Evolutionary conservation across 2,888 invertebrate genomes (phyloP).

Genomic region (Standfussiana lucernea): DNA sequence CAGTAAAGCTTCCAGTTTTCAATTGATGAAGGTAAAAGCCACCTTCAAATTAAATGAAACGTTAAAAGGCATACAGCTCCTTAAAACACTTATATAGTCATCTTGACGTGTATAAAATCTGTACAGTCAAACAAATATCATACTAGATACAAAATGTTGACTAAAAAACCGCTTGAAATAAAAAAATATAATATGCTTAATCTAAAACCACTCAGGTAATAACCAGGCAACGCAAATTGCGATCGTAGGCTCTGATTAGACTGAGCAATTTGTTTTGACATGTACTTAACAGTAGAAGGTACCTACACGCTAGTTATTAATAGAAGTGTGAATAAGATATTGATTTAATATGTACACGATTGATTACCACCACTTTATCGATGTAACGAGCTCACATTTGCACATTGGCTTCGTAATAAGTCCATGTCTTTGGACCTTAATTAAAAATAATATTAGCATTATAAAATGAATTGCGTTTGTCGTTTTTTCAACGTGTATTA

Average conservation of each 20-base stretch:
- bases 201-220: slow-evolving; percentile 63
- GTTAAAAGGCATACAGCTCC: not conserved
- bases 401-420: slow-evolving; percentile 36
- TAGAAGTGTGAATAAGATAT: slow-evolving; percentile 58
- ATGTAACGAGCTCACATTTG: slow-evolving; percentile 37
- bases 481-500: slow-evolving; percentile 11
- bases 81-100: not conserved
- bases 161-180: slow-evolving; percentile 47
- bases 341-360: slow-evolving; percentile 52
- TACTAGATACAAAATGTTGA: slow-evolving; percentile 23
- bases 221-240: slow-evolving; percentile 56
- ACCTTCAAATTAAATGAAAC: not conserved
- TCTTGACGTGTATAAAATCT: not conserved
- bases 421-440: slow-evolving; percentile 34
- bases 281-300: slow-evolving; percentile 64
- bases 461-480: slow-evolving; percentile 4
- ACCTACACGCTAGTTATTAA: slow-evolving; percentile 38
- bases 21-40: not conserved
- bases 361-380: slow-evolving; percentile 40
- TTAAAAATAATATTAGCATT: slow-evolving; percentile 42
- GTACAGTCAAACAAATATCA: slow-evolving; percentile 9
- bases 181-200: slow-evolving; percentile 53
- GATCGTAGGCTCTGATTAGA: slow-evolving; percentile 67
- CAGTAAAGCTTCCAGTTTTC: not conserved
- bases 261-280: slow-evolving; percentile 74